phyloP scores from a whole-genome alignment of 2,113 vertebrate species.

The Strix uralensis region DNA sequence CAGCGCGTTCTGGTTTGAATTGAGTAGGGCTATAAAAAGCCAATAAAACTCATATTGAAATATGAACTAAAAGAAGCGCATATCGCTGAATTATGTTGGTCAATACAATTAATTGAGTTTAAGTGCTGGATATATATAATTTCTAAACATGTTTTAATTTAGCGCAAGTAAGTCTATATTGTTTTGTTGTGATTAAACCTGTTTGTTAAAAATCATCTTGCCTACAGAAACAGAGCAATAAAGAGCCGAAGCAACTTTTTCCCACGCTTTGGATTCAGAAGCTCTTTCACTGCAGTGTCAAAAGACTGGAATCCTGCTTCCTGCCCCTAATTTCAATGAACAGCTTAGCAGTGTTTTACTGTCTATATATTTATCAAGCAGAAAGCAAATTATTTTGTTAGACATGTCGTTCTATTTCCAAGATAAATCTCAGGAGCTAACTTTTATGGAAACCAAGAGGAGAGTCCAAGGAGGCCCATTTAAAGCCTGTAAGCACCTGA shows the following conservation, averaged over 20 bases:
- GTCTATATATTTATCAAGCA: slow-evolving; percentile 74
- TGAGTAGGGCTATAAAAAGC: slow-evolving; percentile 36
- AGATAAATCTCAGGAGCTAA: slow-evolving; percentile 68
- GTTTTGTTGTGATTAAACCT: neutral
- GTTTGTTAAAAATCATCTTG: neutral
- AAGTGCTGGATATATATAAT: neutral
- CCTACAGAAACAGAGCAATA: neutral
- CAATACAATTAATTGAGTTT: slow-evolving; percentile 25
- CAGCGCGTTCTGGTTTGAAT: slow-evolving; percentile 50
- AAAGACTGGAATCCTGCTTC: slow-evolving; percentile 71
- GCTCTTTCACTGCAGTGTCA: slow-evolving; percentile 65
- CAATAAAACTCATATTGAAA: slow-evolving; percentile 57
- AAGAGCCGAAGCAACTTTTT: slow-evolving; percentile 52
- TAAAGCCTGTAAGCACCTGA: slow-evolving; percentile 59
- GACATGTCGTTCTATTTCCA: slow-evolving; percentile 61
- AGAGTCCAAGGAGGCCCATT: slow-evolving; percentile 49
- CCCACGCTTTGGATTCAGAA: slow-evolving; percentile 63
- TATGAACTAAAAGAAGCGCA: neutral
- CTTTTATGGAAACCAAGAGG: slow-evolving; percentile 70
- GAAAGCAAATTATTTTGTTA: slow-evolving; percentile 68
- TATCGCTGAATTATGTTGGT: neutral
- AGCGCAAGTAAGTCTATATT: neutral
- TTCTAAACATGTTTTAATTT: neutral
- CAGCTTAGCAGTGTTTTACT: slow-evolving; percentile 70
- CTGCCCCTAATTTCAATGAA: slow-evolving; percentile 72